Evolutionary conservation across 2,797 vertebrate species (phyloP), one percentile per base, ranked within the genome.

Genomic region (Coregonus ussuriensis): DNA sequence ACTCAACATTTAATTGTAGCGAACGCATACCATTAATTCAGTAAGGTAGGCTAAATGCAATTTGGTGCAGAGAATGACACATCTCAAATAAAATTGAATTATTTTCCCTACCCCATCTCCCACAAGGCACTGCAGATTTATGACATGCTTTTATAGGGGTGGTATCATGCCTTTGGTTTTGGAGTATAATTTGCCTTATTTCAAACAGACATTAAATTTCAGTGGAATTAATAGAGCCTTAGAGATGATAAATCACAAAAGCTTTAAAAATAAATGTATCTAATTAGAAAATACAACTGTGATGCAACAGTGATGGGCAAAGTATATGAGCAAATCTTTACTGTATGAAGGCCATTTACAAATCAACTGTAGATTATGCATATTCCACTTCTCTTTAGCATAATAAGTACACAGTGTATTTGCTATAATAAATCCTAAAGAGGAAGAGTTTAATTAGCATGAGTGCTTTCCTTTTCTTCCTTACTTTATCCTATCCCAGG

Each of bases 151-250:
- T 70, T 70, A 70, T 37, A 47, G 68, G 21, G 68, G 18, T 47
- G 35, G 16, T 29, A 52, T 72, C 71, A 72, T 16, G 71, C 14
- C 5, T 29, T 56, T n/a, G 25, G 51, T 15, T 56, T 72, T 56
- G 4, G 71, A 29, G 21, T 72, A 15, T 54, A n/a, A 54, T 54
- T 72, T 56, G 25, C 71, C 16, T 72, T 72, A 72, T 56, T 72
- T 72, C 51, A 72, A 53, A 72, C 53, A 53, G 71, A 54, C 31
- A 54, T 72, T 53, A 52, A 54, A 72, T 72, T 56, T 29, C 51
- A 72, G 15, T 18, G n/a, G 71, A 72, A 72, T 72, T 54, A 53
- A 70, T 70, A 70, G 53, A 56, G 51, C 51, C 16, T 72, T 25
- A 6, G 53, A 25, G 16, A 37, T 21, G 15, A 72, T 72, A 29